phyloP scores from a whole-genome alignment of 2,888 invertebrate genomes.

The Alentia gelatinosa region DNA sequence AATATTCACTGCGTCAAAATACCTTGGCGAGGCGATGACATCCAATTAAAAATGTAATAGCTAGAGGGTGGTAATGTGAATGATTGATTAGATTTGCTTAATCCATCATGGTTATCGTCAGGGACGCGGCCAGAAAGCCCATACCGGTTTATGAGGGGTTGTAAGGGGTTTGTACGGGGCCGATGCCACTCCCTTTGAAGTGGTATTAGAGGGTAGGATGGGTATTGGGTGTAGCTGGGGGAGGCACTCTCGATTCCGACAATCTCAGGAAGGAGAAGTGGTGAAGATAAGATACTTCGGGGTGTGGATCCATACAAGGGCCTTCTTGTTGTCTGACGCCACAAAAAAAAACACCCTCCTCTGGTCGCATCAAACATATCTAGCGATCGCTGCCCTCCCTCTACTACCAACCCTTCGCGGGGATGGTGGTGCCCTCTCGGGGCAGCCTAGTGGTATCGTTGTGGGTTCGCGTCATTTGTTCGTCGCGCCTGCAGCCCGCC shows the following conservation, averaged over 20 bases:
- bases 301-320: not conserved
- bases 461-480: not conserved
- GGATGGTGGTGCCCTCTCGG: not conserved
- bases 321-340: not conserved
- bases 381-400: not conserved
- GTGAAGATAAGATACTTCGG: not conserved
- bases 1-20: slow-evolving; percentile 36
- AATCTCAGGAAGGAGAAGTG: not conserved
- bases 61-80: slow-evolving; percentile 40
- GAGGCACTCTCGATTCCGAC: not conserved
- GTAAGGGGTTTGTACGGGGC: not conserved
- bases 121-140: not conserved
- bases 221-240: not conserved
- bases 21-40: slow-evolving; percentile 35
- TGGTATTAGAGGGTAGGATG: not conserved
- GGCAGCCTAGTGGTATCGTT: not conserved
- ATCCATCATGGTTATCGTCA: slow-evolving; percentile 36
- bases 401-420: not conserved
- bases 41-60: slow-evolving; percentile 52
- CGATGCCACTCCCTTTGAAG: not conserved
- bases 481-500: not conserved
- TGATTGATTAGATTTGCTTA: slow-evolving; percentile 52
- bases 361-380: not conserved
- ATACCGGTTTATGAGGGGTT: not conserved
- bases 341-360: not conserved